A percentile compares a stretch with the other conserved stretches of the same genome.
Conservation (phyloP, 2,797 vertebrate genomes). For the Notamacropus eugenii region DNA sequence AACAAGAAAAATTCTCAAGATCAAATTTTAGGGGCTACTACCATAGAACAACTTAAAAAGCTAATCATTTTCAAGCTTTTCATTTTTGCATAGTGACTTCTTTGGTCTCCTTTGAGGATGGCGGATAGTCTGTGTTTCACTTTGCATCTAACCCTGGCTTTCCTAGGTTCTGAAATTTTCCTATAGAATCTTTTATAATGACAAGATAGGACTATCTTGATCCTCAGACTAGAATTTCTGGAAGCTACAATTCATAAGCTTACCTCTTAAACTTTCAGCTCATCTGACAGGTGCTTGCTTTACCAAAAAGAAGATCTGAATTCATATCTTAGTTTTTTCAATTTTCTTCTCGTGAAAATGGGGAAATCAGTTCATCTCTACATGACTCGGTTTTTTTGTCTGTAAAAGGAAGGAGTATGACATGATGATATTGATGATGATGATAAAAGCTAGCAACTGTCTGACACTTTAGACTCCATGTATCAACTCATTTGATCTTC, state of each 20-base stretch:
- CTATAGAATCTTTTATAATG: conserved; percentile 45
- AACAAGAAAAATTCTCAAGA: not conserved
- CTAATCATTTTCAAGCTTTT: conserved; percentile 49
- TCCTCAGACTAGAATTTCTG: conserved; percentile 54
- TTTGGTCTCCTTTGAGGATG: conserved; percentile 9
- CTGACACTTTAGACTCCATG: not conserved
- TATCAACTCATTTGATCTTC: not conserved
- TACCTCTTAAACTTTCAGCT: conserved; percentile 53
- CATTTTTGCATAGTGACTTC: conserved; percentile 17
- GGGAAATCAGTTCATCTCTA: not conserved
- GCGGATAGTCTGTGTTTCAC: conserved; percentile 22
- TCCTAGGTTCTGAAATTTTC: conserved; percentile 35
- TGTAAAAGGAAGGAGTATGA: not conserved
- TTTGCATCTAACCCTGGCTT: not conserved
- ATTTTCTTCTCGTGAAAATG: not conserved
- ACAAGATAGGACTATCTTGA: conserved; percentile 44
- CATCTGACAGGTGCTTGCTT: conserved; percentile 54
- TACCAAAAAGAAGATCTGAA: not conserved
- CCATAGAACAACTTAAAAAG: conserved; percentile 20
- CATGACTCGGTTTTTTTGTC: conserved; percentile 57
- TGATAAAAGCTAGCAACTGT: not conserved
- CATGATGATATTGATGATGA: not conserved
- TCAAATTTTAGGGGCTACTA: conserved; percentile 47
- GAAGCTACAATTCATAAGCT: conserved; percentile 39
- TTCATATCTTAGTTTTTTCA: not conserved